These are phyloP conservation scores for Apostichopus leukothele DNA, from an alignment of 53 echinoderm and acorn worm genomes.

Conservation along the genomic window DNA sequence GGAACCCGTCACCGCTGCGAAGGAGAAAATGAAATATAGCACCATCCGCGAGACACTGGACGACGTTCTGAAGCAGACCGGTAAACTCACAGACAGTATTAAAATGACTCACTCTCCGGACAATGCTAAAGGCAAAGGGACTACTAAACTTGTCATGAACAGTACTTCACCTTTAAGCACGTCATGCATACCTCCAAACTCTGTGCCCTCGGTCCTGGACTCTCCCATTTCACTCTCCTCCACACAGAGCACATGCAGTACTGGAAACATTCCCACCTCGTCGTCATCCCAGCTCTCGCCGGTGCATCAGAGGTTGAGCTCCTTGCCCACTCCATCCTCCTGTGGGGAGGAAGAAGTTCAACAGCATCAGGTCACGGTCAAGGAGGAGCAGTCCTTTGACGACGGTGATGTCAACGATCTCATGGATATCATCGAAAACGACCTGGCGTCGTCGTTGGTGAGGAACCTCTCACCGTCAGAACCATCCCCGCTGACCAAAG, in stretches of 20 bases:
- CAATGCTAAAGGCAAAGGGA: background rate
- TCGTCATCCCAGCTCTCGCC: conserved; percentile 38
- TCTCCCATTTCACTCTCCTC: conserved; percentile 43
- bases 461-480: background rate
- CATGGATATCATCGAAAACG: conserved; percentile 38
- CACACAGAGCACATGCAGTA: conserved; percentile 35
- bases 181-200: background rate
- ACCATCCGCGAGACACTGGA: background rate
- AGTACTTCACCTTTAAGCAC: conserved; percentile 31
- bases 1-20: background rate
- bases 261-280: conserved; percentile 37
- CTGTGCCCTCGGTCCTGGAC: conserved; percentile 32
- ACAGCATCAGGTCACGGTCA: background rate
- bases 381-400: conserved; percentile 22
- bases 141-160: background rate
- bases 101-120: conserved; percentile 11
- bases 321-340: conserved; percentile 39
- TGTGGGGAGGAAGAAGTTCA: conserved; percentile 26
- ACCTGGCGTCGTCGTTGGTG: conserved; percentile 4
- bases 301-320: conserved; percentile 20
- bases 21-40: conserved; percentile 2
- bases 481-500: background rate
- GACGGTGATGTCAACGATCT: conserved; percentile 44
- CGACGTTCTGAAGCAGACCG: background rate
- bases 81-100: conserved; percentile 17